Percentiles rank a stretch among this genome's conserved stretches.
Evolutionary conservation across 2,888 invertebrate genomes (phyloP).

Genomic region (Agrotis clavis): DNA sequence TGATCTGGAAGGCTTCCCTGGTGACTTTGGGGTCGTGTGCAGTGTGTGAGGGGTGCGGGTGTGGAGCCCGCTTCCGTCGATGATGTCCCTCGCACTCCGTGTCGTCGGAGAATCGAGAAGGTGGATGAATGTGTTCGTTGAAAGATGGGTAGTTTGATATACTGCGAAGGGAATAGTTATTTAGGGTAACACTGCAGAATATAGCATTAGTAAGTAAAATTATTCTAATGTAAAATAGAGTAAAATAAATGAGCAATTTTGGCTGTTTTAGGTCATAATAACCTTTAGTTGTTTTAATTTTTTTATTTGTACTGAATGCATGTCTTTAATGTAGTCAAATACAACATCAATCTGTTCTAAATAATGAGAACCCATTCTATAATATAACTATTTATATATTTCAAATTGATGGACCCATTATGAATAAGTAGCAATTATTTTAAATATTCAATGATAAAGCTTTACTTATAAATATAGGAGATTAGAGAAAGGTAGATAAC

Average conservation of each 20-base stretch:
- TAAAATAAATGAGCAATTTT: not conserved
- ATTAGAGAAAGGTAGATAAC: conserved; percentile 17
- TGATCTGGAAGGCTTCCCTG: conserved; percentile 95
- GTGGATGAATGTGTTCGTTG: conserved; percentile 96
- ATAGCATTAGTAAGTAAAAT: conserved; percentile 1
- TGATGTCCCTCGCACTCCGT: conserved; percentile 91
- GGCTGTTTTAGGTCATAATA: not conserved
- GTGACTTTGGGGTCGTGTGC: conserved; percentile 88
- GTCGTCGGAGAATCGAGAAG: conserved; percentile 96
- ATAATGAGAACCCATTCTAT: not conserved
- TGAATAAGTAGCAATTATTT: not conserved
- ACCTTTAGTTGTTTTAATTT: not conserved
- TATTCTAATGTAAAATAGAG: not conserved
- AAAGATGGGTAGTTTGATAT: conserved; percentile 95
- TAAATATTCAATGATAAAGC: not conserved
- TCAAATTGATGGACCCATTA: not conserved
- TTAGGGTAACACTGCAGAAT: conserved; percentile 9
- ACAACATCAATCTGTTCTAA: not conserved
- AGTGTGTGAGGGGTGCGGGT: conserved; percentile 73
- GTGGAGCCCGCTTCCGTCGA: conserved; percentile 83
- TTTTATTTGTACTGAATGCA: conserved; percentile 2
- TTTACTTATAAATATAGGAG: conserved; percentile 2
- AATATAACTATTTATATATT: no score
- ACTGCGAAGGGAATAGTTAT: conserved; percentile 80
- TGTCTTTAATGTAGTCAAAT: not conserved